Evolutionary conservation across 2,888 invertebrate genomes (phyloP).

Genomic region (Luffia ferchaultella): DNA sequence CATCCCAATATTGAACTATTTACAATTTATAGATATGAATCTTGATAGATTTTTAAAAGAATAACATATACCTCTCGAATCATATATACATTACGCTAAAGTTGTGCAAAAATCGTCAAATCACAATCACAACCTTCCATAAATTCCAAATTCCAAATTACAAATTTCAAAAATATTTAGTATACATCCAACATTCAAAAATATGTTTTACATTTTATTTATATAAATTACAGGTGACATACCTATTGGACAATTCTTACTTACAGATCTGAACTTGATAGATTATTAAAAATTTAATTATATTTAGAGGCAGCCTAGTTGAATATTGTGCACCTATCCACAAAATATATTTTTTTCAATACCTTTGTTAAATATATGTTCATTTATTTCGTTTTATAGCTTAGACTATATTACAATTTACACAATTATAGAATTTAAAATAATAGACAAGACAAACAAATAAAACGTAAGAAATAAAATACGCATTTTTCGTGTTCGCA

Average conservation of each 20-base stretch:
- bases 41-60: not conserved
- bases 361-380: no score
- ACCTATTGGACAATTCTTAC: constrained; percentile 15
- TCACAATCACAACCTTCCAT: constrained; percentile 51
- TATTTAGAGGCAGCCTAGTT: no score
- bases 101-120: not conserved
- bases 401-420: no score
- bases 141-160: constrained; percentile 30
- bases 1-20: not conserved
- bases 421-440: no score
- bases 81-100: not conserved
- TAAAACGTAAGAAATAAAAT: no score
- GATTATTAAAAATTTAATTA: not conserved
- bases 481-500: no score
- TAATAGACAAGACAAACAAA: no score
- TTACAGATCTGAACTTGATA: constrained; percentile 25
- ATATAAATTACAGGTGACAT: not conserved
- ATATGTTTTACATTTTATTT: constrained; percentile 18
- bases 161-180: constrained; percentile 6
- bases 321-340: no score
- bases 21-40: not conserved
- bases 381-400: no score
- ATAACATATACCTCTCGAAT: not conserved
- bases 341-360: not conserved
- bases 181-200: constrained; percentile 27